phyloP scores from a whole-genome alignment of 2,113 vertebrate genomes.

The Beaufortia kweichowensis region DNA sequence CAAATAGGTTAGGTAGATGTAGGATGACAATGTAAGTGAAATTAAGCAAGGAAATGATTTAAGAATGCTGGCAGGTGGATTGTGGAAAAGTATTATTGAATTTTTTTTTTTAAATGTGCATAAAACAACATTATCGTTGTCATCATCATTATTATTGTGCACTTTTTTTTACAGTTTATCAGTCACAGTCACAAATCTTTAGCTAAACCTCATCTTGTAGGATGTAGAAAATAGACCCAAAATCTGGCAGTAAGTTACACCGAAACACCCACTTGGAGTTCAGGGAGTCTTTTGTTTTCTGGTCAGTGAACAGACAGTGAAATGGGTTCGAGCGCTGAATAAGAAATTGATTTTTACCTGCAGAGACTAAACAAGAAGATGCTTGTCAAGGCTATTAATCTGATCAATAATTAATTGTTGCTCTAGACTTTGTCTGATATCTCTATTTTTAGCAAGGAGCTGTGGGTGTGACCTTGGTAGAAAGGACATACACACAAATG shows the following conservation, averaged over 20 bases:
- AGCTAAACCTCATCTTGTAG: too few species aligned
- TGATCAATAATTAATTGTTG: conserved; percentile 46
- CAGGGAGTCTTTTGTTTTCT: neutral
- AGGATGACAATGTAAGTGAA: too few species aligned
- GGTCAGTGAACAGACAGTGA: neutral
- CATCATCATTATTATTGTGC: too few species aligned
- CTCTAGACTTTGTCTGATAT: conserved; percentile 4
- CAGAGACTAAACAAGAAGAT: neutral
- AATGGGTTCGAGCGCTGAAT: neutral
- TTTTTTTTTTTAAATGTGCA: too few species aligned
- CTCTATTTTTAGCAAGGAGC: conserved; percentile 42
- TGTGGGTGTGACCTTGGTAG: conserved; percentile 45
- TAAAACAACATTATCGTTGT: too few species aligned
- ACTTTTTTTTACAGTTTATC: too few species aligned
- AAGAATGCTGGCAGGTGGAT: too few species aligned
- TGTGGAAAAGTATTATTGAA: too few species aligned
- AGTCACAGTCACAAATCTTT: too few species aligned
- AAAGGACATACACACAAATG: neutral
- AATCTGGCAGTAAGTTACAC: neutral
- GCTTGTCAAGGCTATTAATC: conserved; percentile 25
- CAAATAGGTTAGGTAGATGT: too few species aligned
- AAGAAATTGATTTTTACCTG: neutral
- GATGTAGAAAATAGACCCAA: too few species aligned
- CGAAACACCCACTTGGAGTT: neutral
- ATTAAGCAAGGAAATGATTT: too few species aligned